Conservation (phyloP, 1,140 invertebrate species). For the Gryon sp. region DNA sequence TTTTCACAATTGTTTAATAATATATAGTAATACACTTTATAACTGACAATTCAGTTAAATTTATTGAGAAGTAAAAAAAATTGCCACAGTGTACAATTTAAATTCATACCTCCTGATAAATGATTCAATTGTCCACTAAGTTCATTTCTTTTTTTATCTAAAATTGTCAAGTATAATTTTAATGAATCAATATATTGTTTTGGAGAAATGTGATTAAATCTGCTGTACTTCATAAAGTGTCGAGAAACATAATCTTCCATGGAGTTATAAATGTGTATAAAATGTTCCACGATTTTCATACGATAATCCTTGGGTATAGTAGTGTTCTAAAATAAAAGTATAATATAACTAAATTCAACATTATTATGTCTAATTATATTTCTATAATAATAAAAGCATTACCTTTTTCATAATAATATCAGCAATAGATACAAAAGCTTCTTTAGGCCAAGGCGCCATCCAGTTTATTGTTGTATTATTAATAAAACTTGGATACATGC, state of each 20-base stretch:
- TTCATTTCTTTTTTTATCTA: constrained; percentile 82
- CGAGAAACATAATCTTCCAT: constrained; percentile 86
- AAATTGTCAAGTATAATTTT: constrained; percentile 86
- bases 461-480: constrained; percentile 97
- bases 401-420: constrained; percentile 87
- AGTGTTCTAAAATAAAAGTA: constrained; percentile 74
- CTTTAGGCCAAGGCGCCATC: constrained; percentile 94
- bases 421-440: constrained; percentile 91
- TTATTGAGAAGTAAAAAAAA: too few relatives aligned
- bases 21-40: too few relatives aligned
- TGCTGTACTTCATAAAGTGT: constrained; percentile 85
- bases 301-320: constrained; percentile 84
- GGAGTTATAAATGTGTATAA: constrained; percentile 89
- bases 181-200: constrained; percentile 95
- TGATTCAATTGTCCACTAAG: constrained; percentile 76
- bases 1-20: too few relatives aligned
- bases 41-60: background rate
- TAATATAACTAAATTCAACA: background rate
- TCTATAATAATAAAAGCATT: constrained; percentile 59
- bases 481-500: constrained; percentile 94
- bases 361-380: background rate
- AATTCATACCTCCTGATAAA: constrained; percentile 70
- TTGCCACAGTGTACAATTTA: background rate
- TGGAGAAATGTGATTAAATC: constrained; percentile 92
- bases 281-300: constrained; percentile 86